Base-by-base conservation (phyloP, 2,888 invertebrate species). In the Tipula vernalis region DNA sequence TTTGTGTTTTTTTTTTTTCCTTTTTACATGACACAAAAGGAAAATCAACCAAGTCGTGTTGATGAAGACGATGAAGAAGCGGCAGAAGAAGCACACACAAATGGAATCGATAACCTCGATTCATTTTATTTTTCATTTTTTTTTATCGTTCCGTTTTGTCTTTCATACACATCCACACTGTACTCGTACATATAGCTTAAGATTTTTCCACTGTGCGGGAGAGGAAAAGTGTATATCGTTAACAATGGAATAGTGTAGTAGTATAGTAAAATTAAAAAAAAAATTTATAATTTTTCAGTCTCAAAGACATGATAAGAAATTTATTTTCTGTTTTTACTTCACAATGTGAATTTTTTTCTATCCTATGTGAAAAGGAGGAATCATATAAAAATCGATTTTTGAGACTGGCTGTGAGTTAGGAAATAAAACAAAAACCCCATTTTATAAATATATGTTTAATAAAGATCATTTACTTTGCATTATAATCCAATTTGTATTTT, bases 61-160 rank as follows among this genome's bases (percentile, higher is more conserved):
- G 71, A 57, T 71, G 10, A 5, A 51, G 51, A 51, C 5, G 15
- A 51, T 15, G 51, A n/a, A 5, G 8, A 71, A 8, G 28, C 28
- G 28, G 28, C 28, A 28, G 71, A 71, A 71, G 71, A 71, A 51
- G 28, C n/a, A 28, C 71, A 71, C 71, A 71, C 18, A 71, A 71
- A 71, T 71, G 71, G 71, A 71, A 71, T 71, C 71, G 71, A 71
- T 71, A 71, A 71, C 71, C 71, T 71, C 71, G 71, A 71, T 71
- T 28, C 28, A 1, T 28, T 28, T 28, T 28, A 28, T 28, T 71
- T 28, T 28, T 10, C 15, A 1, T 71, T 71, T 71, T 57, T 18
- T 18, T 10, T 13, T 47, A 0, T 47, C 12, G 71, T 71, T 71
- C 71, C 71, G 18, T 71, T 71, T 71, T 28, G 71, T 71, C 71